These are phyloP conservation scores for Tetramorium simillimum DNA, from an alignment of 1,140 invertebrate genomes.

Conservation along the genomic window DNA sequence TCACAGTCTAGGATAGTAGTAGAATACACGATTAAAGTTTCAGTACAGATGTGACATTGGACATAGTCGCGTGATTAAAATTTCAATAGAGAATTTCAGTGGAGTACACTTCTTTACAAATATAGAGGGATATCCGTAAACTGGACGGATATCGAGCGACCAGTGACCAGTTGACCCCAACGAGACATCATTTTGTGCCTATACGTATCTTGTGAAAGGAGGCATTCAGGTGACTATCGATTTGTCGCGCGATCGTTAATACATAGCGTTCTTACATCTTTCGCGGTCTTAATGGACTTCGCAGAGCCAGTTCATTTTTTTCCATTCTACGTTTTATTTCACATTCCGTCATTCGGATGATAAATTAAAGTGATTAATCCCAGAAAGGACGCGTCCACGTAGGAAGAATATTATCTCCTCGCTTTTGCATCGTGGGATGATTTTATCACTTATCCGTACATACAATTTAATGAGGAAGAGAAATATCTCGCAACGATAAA, in stretches of 20 bases:
- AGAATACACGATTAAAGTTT: background rate
- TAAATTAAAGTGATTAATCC: constrained; percentile 2
- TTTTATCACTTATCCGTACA: background rate
- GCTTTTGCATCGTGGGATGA: constrained; percentile 12
- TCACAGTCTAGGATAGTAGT: background rate
- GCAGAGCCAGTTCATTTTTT: background rate
- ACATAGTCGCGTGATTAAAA: background rate
- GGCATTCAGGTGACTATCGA: constrained; percentile 43
- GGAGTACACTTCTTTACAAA: background rate
- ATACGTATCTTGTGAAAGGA: constrained; percentile 43
- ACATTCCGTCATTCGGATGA: background rate
- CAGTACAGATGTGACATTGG: constrained; percentile 6
- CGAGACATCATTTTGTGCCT: background rate
- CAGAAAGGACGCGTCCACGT: background rate
- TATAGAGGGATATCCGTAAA: background rate
- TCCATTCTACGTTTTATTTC: background rate
- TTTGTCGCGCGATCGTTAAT: constrained; percentile 31
- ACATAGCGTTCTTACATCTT: constrained; percentile 34
- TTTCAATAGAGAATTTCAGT: background rate
- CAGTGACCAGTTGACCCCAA: constrained; percentile 32
- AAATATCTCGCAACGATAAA: background rate
- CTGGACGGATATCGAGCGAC: constrained; percentile 1
- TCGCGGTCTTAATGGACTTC: background rate
- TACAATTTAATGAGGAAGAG: background rate
- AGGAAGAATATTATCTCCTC: background rate